Conservation (phyloP, 2,113 vertebrate species). For the Pachycephala philippinensis region DNA sequence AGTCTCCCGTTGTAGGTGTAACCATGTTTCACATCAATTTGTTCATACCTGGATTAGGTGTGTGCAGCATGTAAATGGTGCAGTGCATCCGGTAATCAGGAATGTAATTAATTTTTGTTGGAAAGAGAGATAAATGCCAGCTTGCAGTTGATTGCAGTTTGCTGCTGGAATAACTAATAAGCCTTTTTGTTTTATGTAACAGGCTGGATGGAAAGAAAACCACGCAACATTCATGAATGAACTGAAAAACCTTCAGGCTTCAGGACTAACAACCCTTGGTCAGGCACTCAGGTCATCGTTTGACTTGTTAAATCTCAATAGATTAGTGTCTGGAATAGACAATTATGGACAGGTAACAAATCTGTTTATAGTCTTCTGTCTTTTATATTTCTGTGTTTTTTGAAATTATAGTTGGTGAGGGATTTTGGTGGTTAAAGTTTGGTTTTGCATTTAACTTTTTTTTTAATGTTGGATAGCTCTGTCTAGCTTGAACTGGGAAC, state of each 20-base stretch:
- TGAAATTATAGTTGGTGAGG: background rate
- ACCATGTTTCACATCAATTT: background rate
- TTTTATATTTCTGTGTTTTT: background rate
- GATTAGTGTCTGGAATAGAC: slow-evolving; percentile 97
- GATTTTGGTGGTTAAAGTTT: background rate
- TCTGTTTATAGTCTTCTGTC: background rate
- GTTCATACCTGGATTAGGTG: background rate
- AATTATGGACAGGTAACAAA: slow-evolving; percentile 95
- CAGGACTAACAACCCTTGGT: slow-evolving; percentile 92
- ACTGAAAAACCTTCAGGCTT: slow-evolving; percentile 96
- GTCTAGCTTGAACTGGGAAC: background rate
- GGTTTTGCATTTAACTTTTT: background rate
- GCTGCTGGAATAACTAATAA: background rate
- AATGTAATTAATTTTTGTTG: background rate
- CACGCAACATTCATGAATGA: slow-evolving; percentile 97
- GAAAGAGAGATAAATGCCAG: background rate
- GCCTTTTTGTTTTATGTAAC: background rate
- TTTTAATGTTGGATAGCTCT: background rate
- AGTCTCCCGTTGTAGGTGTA: background rate
- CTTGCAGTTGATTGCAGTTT: background rate
- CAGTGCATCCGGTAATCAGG: background rate
- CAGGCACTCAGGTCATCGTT: slow-evolving; percentile 93
- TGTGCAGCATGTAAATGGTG: background rate
- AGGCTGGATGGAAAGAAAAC: slow-evolving; percentile 99
- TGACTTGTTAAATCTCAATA: slow-evolving; percentile 97